A percentile compares a stretch with the other conserved stretches of the same genome.
Conservation (phyloP, 2,888 invertebrate species). For the Conistra vaccinii region DNA sequence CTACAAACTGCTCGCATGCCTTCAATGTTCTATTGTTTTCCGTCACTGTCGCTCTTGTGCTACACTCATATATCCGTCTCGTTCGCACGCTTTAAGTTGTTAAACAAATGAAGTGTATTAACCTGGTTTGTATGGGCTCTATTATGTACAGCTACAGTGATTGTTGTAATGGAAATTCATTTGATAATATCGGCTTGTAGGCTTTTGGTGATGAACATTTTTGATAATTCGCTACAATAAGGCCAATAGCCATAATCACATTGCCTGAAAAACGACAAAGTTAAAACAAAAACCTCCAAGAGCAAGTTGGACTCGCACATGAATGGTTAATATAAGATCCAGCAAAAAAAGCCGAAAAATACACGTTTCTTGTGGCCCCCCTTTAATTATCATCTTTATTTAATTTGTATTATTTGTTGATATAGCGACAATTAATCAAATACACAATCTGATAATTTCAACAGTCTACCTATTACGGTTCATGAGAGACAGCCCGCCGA, state of each 20-base stretch:
- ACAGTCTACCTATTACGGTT: no score
- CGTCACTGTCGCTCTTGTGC: constrained; percentile 67
- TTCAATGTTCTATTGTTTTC: constrained; percentile 78
- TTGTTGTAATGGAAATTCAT: constrained; percentile 27
- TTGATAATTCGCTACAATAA: neutral
- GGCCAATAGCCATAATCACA: neutral
- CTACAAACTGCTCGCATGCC: constrained; percentile 81
- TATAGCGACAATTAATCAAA: no score
- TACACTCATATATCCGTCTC: constrained; percentile 61
- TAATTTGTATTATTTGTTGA: no score
- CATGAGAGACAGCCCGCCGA: no score
- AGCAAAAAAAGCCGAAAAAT: no score
- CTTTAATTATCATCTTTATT: no score
- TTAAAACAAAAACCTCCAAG: neutral
- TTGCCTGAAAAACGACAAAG: neutral
- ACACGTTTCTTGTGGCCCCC: no score
- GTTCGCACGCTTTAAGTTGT: constrained; percentile 69
- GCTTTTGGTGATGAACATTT: neutral
- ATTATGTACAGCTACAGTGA: constrained; percentile 14
- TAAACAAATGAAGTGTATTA: constrained; percentile 71
- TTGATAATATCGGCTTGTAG: neutral
- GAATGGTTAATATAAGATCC: no score
- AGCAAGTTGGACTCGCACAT: no score
- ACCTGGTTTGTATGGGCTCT: constrained; percentile 39
- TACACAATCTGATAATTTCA: no score